Base-by-base conservation (phyloP, 2,797 vertebrate genomes). In the Neomorphus geoffroyi region DNA sequence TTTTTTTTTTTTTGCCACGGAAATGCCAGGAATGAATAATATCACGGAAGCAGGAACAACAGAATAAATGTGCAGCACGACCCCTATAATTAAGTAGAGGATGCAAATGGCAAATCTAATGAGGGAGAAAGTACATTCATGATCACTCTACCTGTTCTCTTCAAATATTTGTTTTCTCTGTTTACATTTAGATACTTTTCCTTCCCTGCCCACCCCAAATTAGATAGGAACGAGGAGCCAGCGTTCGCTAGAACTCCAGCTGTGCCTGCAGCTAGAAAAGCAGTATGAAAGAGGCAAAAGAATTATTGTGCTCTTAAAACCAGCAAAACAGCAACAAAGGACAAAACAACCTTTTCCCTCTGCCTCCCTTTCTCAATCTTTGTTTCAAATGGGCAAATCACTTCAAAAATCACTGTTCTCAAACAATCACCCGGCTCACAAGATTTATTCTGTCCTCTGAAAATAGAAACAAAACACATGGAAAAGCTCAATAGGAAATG, bases 301-400 rank as follows among this genome's bases (percentile, higher is more conserved):
- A 70, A 48, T 45, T 86, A 43, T 73, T 86, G 48, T 56, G 71
- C 67, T 94, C 57, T 88, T 80, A 90, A 81, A 73, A 91, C 18
- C n/a, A 85, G 60, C 17, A 71, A 67, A 93, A 91, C 32, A 86
- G 51, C 39, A 80, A 88, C 54, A 86, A 86, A 95, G 66, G 35
- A 95, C 56, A 90, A 81, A 95, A 45, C 70, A 60, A 93, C 46
- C 78, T 93, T 84, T 88, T 56, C 39, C 43, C 17, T 45, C 54
- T 74, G 53, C 56, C 12, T 85, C 27, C 18, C 45, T 57, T 94
- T 77, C 78, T 48, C 60, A 92, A 51, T 73, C 77, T 94, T 94
- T 86, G 58, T 92, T 97, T 92, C 80, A 94, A 96, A 92, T 77
- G 73, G 62, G 37, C 16, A 94, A 88, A 92, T 90, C 11, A 69